A percentile compares a stretch with the other conserved stretches of the same genome.
Evolutionary conservation across 2,113 vertebrate genomes (phyloP).

Genomic region (Salvelinus sp.): DNA sequence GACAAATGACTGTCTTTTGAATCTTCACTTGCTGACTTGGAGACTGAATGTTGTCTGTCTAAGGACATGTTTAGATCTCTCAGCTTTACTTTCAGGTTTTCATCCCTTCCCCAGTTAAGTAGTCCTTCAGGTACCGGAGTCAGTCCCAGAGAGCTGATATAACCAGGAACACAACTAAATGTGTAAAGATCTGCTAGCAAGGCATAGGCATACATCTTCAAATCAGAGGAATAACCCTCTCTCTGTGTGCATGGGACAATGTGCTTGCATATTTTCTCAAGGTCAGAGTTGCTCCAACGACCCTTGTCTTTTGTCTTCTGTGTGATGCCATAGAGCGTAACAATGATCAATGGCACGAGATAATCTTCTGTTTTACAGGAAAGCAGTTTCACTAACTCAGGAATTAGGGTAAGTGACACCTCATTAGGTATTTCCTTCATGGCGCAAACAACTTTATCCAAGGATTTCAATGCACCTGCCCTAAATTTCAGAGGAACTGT

Average conservation of each 20-base stretch:
- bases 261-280: too few relatives aligned
- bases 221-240: too few relatives aligned
- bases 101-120: slow-evolving; percentile 37
- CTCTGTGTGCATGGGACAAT: background rate
- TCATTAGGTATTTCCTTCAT: too few relatives aligned
- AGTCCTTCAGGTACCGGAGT: slow-evolving; percentile 50
- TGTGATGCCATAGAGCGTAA: too few relatives aligned
- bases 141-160: slow-evolving; percentile 27
- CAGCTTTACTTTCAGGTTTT: slow-evolving; percentile 53
- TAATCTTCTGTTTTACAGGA: background rate
- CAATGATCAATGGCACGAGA: background rate
- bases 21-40: too few relatives aligned
- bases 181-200: slow-evolving; percentile 43
- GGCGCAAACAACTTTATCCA: too few relatives aligned
- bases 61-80: slow-evolving; percentile 27
- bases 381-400: too few relatives aligned
- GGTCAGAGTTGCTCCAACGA: too few relatives aligned
- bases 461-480: fast-evolving
- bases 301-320: too few relatives aligned
- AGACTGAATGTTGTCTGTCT: too few relatives aligned
- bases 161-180: slow-evolving; percentile 19
- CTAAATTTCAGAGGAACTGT: fast-evolving
- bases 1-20: background rate
- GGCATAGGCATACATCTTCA: too few relatives aligned
- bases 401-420: too few relatives aligned